Evolutionary conservation across 2,888 invertebrate genomes (phyloP).

Genomic region (Parnassius glacialis): DNA sequence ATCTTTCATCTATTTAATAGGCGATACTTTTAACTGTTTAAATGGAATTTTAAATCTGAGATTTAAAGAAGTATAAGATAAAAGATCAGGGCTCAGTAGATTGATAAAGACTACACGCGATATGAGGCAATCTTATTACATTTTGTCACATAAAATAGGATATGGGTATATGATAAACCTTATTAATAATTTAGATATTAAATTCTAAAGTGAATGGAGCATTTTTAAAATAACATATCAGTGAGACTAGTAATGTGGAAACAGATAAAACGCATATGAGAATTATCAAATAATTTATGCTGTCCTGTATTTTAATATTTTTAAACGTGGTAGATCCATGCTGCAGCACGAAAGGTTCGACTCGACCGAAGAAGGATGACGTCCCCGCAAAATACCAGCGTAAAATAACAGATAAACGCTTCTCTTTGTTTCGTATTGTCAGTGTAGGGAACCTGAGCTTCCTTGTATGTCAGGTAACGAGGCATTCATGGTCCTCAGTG

Average conservation of each 20-base stretch:
- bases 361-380: too few species aligned
- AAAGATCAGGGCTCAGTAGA: constrained; percentile 15
- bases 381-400: too few species aligned
- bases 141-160: constrained; percentile 18
- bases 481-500: too few species aligned
- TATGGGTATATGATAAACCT: constrained; percentile 20
- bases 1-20: constrained; percentile 25
- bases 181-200: constrained; percentile 9
- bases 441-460: too few species aligned
- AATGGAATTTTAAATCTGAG: constrained; percentile 23
- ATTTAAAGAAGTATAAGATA: constrained; percentile 21
- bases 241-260: background rate
- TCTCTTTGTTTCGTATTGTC: too few species aligned
- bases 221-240: constrained; percentile 9
- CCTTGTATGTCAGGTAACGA: too few species aligned
- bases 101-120: constrained; percentile 16
- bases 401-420: too few species aligned
- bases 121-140: constrained; percentile 17
- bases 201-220: constrained; percentile 1
- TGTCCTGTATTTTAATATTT: too few species aligned
- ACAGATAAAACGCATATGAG: too few species aligned
- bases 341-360: too few species aligned
- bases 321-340: too few species aligned
- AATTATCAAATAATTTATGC: too few species aligned
- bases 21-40: constrained; percentile 18